Base-by-base conservation (phyloP, 2,888 invertebrate genomes). In the Hydropsyche betteni region DNA sequence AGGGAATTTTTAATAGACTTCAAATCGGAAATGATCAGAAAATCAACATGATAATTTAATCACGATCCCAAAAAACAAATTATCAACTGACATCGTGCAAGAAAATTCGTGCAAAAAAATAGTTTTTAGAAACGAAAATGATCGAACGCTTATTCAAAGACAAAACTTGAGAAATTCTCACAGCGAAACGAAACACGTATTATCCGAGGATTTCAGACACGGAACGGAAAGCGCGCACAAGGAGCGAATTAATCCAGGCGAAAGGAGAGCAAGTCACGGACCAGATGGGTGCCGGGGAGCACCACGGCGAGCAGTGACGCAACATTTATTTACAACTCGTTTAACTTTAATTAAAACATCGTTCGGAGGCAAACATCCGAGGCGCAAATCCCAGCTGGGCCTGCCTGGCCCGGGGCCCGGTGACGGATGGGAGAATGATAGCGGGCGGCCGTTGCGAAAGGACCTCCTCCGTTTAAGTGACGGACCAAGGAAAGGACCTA, bases 301-400 rank as follows among this genome's bases (percentile, higher is more conserved):
- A 44, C 16, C 58, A 58, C 8, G 0, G 33, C 36, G 64, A n/a
- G 50, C 72, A 58, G 58, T 58, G 72, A 55, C 72, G 72, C 38
- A 72, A 72, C 75, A 73, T 75, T 75, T 75, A 72, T 75, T 75
- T 75, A 75, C 75, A 75, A 72, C 75, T 75, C 75, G 75, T 75
- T 75, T 75, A 75, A 69, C 72, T 75, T 75, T 75, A 75, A 75
- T 75, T 75, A 72, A 75, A 75, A 75, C 72, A 75, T 75, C 72
- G 75, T 75, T 75, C 64, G 64, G 64, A 24, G 70, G 75, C 75
- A 75, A 75, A 75, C 73, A 75, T 71, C 72, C 72, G 68, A 75
- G 75, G 72, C 75, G 72, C 75, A 72, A 75, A 75, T 72, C 75
- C 75, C 72, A 72, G 72, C 72, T 72, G 72, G 38, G 72, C 34